phyloP scores from a whole-genome alignment of 2,113 vertebrate species.

The Ardeotis arabs region DNA sequence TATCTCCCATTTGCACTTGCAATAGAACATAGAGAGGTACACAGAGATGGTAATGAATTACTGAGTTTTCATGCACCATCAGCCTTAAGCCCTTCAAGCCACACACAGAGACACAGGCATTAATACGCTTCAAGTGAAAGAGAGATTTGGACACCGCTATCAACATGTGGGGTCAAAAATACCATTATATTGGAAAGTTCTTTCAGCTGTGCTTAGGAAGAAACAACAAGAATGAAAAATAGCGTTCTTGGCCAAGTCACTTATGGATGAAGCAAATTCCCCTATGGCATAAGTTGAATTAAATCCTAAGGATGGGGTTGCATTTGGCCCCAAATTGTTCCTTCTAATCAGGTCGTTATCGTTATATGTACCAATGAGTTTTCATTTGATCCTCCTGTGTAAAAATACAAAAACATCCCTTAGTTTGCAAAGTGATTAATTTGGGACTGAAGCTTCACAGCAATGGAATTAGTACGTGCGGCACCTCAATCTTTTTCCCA shows the following conservation, averaged over 20 bases:
- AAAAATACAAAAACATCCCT: slow-evolving; percentile 73
- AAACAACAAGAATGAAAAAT: slow-evolving; percentile 65
- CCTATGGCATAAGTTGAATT: not conserved
- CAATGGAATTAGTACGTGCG: slow-evolving; percentile 32
- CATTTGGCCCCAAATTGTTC: slow-evolving; percentile 40
- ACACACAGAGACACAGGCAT: not conserved
- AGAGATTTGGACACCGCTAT: slow-evolving; percentile 74
- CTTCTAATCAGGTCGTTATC: slow-evolving; percentile 36
- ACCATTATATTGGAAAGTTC: slow-evolving; percentile 63
- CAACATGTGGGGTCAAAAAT: slow-evolving; percentile 68
- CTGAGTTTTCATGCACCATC: slow-evolving; percentile 63
- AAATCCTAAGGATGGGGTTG: slow-evolving; percentile 2
- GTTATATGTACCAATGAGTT: not conserved
- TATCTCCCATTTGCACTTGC: slow-evolving; percentile 14
- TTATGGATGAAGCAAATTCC: slow-evolving; percentile 52
- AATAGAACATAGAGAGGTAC: slow-evolving; percentile 14
- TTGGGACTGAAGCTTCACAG: slow-evolving; percentile 58
- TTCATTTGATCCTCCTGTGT: slow-evolving; percentile 69
- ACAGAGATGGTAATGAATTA: slow-evolving; percentile 47
- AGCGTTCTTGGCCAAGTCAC: slow-evolving; percentile 61
- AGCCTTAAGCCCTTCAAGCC: slow-evolving; percentile 66
- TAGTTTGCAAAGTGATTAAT: slow-evolving; percentile 58
- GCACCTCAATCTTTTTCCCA: slow-evolving; percentile 48
- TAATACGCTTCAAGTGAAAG: slow-evolving; percentile 59
- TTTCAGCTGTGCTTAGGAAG: slow-evolving; percentile 65